phyloP scores from a whole-genome alignment of 35 echinoderm and acorn worm genomes.

The Apostichopus californicus region DNA sequence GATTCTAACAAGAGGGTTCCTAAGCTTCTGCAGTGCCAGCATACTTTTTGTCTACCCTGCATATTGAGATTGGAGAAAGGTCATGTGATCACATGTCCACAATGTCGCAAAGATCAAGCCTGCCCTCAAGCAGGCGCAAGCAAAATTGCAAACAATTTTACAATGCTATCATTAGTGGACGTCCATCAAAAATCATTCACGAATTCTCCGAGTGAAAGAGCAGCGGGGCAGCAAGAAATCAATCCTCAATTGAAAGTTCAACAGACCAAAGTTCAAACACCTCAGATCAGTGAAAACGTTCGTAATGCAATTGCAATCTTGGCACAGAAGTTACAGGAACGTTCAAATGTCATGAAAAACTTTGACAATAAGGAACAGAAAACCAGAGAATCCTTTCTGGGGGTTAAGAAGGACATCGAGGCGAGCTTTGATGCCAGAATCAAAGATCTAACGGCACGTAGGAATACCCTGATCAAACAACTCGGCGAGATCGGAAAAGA shows the following conservation, averaged over 20 bases:
- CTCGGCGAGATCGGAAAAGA: slow-evolving; percentile 75
- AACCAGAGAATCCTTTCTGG: slow-evolving; percentile 73
- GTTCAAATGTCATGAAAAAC: slow-evolving; percentile 61
- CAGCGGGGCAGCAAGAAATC: neutral
- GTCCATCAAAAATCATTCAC: slow-evolving; percentile 70
- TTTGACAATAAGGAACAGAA: slow-evolving; percentile 74
- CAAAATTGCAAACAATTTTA: slow-evolving; percentile 92
- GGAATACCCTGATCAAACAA: slow-evolving; percentile 77
- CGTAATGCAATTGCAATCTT: slow-evolving; percentile 69
- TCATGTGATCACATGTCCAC: slow-evolving; percentile 74
- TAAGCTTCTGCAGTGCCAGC: slow-evolving; percentile 90
- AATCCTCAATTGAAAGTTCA: slow-evolving; percentile 28
- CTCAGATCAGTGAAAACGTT: slow-evolving; percentile 62
- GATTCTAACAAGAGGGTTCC: slow-evolving; percentile 62
- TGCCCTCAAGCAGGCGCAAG: slow-evolving; percentile 61
- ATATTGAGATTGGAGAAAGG: slow-evolving; percentile 69
- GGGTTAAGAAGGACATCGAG: slow-evolving; percentile 71
- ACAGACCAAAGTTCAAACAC: slow-evolving; percentile 27
- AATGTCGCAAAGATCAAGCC: slow-evolving; percentile 73
- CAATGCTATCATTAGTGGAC: slow-evolving; percentile 86
- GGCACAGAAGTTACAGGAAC: slow-evolving; percentile 74
- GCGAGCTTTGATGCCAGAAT: slow-evolving; percentile 69
- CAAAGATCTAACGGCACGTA: slow-evolving; percentile 67
- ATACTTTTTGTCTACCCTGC: slow-evolving; percentile 86
- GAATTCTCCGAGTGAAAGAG: neutral